Evolutionary conservation across 1,140 invertebrate species (phyloP), one percentile per base, ranked within the genome.

Genomic region (Ephestia elutella): DNA sequence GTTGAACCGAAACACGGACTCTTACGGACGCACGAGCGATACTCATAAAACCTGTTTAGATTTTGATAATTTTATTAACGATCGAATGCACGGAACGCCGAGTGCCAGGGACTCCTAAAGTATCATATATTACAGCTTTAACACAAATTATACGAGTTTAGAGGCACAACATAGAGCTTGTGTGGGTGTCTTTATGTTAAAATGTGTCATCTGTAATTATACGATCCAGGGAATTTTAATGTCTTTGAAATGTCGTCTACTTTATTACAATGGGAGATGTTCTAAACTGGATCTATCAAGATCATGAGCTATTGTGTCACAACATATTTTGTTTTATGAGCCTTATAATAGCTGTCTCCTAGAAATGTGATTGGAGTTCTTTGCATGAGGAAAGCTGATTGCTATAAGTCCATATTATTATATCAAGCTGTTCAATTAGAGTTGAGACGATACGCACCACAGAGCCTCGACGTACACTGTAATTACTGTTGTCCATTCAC

Each of bases 31-130:
- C 80, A 79, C 79, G 73, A 80, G 79, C 76, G 77, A 75, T 66
- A 66, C 62, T 73, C 77, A 78, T 79, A 82, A 82, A 88, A 86
- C 86, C 83, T 73, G 83, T 88, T 88, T 86, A 73, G 82, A 88
- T 86, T 86, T 88, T 88, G 86, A 88, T 88, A 86, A 88, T 88
- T 88, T 88, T 88, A 88, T 87, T 88, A 87, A 87, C 79, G 82
- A 80, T 75, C 85, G 74, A 80, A 81, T 75, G 78, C 73, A 78
- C 58, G 82, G 73, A 73, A 74, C 77, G 73, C 68, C 65, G 66
- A 70, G 68, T 66, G 68, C 78, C 73, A 80, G 80, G 70, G 77
- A 71, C 69, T 74, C 75, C 80, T 72, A 77, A 78, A 83, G 68
- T 75, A 74, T 79, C 86, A 87, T 88, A 88, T 88, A 86, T 88